Evolutionary conservation across 2,797 vertebrate species (phyloP).

Genomic region (Sarcoramphus papa): DNA sequence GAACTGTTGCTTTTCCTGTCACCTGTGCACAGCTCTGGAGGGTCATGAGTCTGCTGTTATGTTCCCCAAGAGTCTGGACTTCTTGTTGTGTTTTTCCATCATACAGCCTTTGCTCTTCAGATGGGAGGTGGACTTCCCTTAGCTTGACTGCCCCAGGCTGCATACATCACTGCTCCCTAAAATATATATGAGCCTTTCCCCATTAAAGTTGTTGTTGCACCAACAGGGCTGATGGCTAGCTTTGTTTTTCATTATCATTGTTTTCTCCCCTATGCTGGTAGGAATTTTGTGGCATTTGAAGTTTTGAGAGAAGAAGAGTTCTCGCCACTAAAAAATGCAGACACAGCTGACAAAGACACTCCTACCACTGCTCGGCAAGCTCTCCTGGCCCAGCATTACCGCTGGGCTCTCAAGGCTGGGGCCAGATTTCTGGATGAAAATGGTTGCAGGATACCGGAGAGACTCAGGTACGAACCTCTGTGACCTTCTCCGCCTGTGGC

Average conservation of each 20-base stretch:
- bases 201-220: neutral
- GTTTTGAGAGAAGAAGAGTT: slow-evolving; percentile 92
- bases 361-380: slow-evolving; percentile 80
- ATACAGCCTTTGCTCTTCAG: neutral
- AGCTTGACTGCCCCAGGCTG: neutral
- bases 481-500: neutral
- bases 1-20: neutral
- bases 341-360: slow-evolving; percentile 77
- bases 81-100: neutral
- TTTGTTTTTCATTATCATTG: neutral
- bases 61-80: neutral
- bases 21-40: neutral
- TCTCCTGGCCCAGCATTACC: slow-evolving; percentile 85
- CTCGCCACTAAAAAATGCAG: slow-evolving; percentile 89
- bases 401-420: slow-evolving; percentile 83
- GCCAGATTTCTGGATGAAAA: slow-evolving; percentile 76
- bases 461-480: slow-evolving; percentile 66
- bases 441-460: slow-evolving; percentile 60
- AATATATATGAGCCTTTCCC: neutral
- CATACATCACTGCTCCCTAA: neutral
- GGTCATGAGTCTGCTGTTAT: neutral
- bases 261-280: slow-evolving; percentile 47
- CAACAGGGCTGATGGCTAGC: neutral
- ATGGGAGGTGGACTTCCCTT: neutral
- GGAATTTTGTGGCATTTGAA: slow-evolving; percentile 91